Evolutionary conservation across 1,140 invertebrate genomes (phyloP).

Genomic region (Drosophila orosa): DNA sequence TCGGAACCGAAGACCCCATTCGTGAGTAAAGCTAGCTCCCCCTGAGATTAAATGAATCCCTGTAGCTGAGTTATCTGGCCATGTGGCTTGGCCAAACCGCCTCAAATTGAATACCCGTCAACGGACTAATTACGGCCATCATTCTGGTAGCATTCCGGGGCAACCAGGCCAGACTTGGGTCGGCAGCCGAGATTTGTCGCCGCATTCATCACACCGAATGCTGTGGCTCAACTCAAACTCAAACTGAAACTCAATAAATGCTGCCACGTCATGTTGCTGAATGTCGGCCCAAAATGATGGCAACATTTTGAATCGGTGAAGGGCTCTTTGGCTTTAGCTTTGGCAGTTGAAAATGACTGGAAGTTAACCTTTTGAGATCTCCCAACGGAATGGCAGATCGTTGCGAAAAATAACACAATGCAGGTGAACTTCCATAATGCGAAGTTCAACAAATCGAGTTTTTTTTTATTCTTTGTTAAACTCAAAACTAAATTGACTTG

Average conservation of each 20-base stretch:
- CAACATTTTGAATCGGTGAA: slow-evolving; percentile 49
- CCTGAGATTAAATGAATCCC: background rate
- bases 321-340: slow-evolving; percentile 25
- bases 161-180: slow-evolving; percentile 1
- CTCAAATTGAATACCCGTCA: slow-evolving; percentile 64
- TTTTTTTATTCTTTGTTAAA: background rate
- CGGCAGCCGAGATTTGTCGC: slow-evolving; percentile 43
- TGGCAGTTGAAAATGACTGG: slow-evolving; percentile 45
- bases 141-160: slow-evolving; percentile 44
- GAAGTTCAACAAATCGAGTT: slow-evolving; percentile 24
- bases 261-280: slow-evolving; percentile 45
- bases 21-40: slow-evolving; percentile 46
- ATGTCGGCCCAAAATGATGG: slow-evolving; percentile 61
- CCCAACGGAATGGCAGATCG: slow-evolving; percentile 26
- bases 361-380: slow-evolving; percentile 51
- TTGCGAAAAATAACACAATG: slow-evolving; percentile 39
- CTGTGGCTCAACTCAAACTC: slow-evolving; percentile 30
- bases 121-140: slow-evolving; percentile 68
- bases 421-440: slow-evolving; percentile 31
- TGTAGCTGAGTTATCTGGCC: slow-evolving; percentile 13
- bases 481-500: slow-evolving; percentile 14
- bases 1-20: slow-evolving; percentile 75
- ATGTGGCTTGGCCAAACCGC: slow-evolving; percentile 22
- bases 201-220: slow-evolving; percentile 46
- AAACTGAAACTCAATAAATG: slow-evolving; percentile 22